Percentiles rank a stretch among this genome's conserved stretches.
Evolutionary conservation across 2,888 invertebrate genomes (phyloP).

Genomic region (Agonopterix arenella): DNA sequence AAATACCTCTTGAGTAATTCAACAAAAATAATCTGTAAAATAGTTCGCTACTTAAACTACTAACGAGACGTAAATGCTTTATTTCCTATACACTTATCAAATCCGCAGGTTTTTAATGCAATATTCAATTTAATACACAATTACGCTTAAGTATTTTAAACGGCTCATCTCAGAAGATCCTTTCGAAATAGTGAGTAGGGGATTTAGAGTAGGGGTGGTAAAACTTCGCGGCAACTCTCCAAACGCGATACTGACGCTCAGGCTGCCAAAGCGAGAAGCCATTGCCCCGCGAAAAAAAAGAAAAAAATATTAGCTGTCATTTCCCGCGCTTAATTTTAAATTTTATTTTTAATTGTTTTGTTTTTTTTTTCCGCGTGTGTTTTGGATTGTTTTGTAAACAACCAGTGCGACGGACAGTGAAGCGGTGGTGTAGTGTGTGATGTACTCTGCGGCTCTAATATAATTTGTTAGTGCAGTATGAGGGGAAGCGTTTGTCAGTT

Average conservation of each 20-base stretch:
- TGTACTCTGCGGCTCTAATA: conserved; percentile 63
- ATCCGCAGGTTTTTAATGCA: conserved; percentile 38
- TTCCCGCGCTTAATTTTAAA: conserved; percentile 23
- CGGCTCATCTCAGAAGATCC: conserved; percentile 48
- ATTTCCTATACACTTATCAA: conserved; percentile 2
- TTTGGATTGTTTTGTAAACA: conserved; percentile 23
- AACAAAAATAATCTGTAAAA: neutral
- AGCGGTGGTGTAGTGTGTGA: conserved; percentile 53
- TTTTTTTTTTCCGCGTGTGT: conserved; percentile 27
- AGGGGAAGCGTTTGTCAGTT: conserved; percentile 49
- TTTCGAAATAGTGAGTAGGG: conserved; percentile 68
- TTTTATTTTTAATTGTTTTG: conserved; percentile 32
- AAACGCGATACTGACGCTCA: conserved; percentile 51
- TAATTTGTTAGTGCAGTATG: conserved; percentile 64
- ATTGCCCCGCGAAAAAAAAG: conserved; percentile 32
- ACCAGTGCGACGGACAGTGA: no score
- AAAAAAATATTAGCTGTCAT: conserved; percentile 23
- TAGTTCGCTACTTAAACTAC: neutral
- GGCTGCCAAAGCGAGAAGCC: conserved; percentile 53
- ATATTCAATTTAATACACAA: conserved; percentile 48
- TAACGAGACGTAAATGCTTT: conserved; percentile 6
- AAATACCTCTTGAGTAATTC: neutral
- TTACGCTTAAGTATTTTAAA: conserved; percentile 33
- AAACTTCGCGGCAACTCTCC: conserved; percentile 53
- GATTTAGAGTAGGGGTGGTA: conserved; percentile 68